phyloP scores from a whole-genome alignment of 2,888 invertebrate genomes.

The Pollenia griseotomentosa region DNA sequence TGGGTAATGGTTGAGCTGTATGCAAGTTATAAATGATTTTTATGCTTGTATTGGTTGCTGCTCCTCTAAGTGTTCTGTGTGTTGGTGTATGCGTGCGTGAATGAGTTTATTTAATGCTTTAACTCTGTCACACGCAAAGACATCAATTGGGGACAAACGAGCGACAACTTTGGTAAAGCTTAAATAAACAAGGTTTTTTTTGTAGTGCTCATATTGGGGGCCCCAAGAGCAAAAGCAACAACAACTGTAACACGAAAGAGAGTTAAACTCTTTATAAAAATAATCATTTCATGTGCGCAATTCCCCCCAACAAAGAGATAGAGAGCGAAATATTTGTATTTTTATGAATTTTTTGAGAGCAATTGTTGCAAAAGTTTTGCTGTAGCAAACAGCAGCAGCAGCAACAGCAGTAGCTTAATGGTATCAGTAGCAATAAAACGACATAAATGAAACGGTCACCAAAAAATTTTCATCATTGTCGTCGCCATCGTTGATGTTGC shows the following conservation, averaged over 20 bases:
- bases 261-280: neutral
- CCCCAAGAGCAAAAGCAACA: slow-evolving; percentile 25
- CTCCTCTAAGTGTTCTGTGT: neutral
- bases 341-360: slow-evolving; percentile 14
- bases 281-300: slow-evolving; percentile 49
- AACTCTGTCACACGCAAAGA: slow-evolving; percentile 81
- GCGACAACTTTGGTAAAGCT: slow-evolving; percentile 66
- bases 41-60: slow-evolving; percentile 16
- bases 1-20: slow-evolving; percentile 53
- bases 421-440: slow-evolving; percentile 57
- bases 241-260: slow-evolving; percentile 2
- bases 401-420: slow-evolving; percentile 31
- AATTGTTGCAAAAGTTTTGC: slow-evolving; percentile 29
- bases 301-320: neutral
- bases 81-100: neutral
- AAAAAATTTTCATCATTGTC: slow-evolving; percentile 40
- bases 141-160: slow-evolving; percentile 74
- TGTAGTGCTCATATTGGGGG: slow-evolving; percentile 18
- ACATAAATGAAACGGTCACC: slow-evolving; percentile 70
- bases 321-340: neutral
- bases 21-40: neutral
- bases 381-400: slow-evolving; percentile 6
- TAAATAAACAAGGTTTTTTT: slow-evolving; percentile 49
- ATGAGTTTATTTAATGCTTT: slow-evolving; percentile 70
- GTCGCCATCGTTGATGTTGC: slow-evolving; percentile 42